A percentile compares a stretch with the other conserved stretches of the same genome.
Evolutionary conservation across 2,888 invertebrate species (phyloP).

Genomic region (Aspidapion aeneum): DNA sequence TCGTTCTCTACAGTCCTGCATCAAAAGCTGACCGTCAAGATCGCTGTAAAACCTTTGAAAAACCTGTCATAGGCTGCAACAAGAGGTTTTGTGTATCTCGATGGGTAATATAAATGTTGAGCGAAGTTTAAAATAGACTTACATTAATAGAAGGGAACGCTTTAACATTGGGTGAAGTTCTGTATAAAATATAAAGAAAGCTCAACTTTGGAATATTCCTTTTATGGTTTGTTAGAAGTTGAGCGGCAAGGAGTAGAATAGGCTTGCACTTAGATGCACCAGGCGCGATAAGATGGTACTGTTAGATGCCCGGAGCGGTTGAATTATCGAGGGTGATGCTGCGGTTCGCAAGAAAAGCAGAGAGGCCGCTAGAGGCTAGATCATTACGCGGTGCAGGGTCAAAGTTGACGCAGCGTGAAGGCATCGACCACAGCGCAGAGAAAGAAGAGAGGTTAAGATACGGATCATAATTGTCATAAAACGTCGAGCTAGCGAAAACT

Average conservation of each 20-base stretch:
- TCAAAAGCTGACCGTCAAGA: not conserved
- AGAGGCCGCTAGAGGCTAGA: not conserved
- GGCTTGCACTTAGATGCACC: not conserved
- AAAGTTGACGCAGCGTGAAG: not conserved
- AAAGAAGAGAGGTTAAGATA: not conserved
- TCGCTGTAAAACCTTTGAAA: not conserved
- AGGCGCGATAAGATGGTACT: not conserved
- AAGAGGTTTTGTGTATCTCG: too few relatives aligned
- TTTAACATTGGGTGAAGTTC: not conserved
- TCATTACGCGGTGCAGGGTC: not conserved
- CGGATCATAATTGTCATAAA: not conserved
- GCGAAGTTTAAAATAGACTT: too few relatives aligned
- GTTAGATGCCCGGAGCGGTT: not conserved
- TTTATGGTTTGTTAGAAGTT: not conserved
- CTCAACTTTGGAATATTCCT: too few relatives aligned
- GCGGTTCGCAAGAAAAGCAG: not conserved
- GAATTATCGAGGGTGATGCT: conserved; percentile 3
- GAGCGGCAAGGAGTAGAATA: not conserved
- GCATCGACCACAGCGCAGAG: too few relatives aligned
- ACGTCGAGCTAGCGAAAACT: not conserved
- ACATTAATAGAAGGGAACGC: too few relatives aligned
- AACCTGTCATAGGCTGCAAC: not conserved
- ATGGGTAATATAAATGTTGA: too few relatives aligned
- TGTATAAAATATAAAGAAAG: too few relatives aligned
- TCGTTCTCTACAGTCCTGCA: not conserved